Conservation (phyloP, 2,797 vertebrate genomes). For the Sandelia bainsii region DNA sequence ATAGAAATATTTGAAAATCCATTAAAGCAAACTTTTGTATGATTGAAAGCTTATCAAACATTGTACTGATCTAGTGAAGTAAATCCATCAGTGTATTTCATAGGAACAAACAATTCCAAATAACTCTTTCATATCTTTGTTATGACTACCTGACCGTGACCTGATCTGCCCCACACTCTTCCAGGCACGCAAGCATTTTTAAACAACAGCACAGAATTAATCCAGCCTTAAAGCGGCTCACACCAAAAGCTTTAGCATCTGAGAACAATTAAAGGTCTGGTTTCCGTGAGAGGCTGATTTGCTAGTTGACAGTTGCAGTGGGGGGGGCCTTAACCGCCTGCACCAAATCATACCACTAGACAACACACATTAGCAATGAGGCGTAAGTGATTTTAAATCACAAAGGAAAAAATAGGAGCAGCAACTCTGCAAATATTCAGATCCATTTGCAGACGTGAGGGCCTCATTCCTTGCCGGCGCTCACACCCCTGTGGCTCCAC, state of each 20-base stretch:
- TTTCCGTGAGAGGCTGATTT: slow-evolving; percentile 82
- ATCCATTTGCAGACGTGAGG: slow-evolving; percentile 49
- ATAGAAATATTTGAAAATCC: slow-evolving; percentile 26
- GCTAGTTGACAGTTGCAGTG: slow-evolving; percentile 73
- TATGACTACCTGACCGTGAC: slow-evolving; percentile 36
- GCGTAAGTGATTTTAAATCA: slow-evolving; percentile 53
- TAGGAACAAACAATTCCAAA: slow-evolving; percentile 20
- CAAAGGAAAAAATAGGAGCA: slow-evolving; percentile 57
- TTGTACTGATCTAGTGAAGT: neutral
- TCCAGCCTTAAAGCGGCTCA: slow-evolving; percentile 69
- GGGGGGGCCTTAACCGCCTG: slow-evolving; percentile 47
- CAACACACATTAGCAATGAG: slow-evolving; percentile 66
- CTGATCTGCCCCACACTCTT: slow-evolving; percentile 42
- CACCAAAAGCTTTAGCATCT: slow-evolving; percentile 80
- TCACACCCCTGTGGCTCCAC: slow-evolving; percentile 31
- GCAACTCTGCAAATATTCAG: slow-evolving; percentile 45
- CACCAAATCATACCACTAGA: slow-evolving; percentile 71
- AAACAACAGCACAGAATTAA: slow-evolving; percentile 76
- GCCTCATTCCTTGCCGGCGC: slow-evolving; percentile 40
- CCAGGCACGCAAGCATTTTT: slow-evolving; percentile 64
- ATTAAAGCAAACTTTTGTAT: slow-evolving; percentile 1
- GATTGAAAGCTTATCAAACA: slow-evolving; percentile 43
- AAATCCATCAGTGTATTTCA: slow-evolving; percentile 27
- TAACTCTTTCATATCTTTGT: slow-evolving; percentile 17
- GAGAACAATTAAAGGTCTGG: slow-evolving; percentile 85